Base-by-base conservation (phyloP, 2,797 vertebrate genomes). In the Petrocephalus sullivani region DNA sequence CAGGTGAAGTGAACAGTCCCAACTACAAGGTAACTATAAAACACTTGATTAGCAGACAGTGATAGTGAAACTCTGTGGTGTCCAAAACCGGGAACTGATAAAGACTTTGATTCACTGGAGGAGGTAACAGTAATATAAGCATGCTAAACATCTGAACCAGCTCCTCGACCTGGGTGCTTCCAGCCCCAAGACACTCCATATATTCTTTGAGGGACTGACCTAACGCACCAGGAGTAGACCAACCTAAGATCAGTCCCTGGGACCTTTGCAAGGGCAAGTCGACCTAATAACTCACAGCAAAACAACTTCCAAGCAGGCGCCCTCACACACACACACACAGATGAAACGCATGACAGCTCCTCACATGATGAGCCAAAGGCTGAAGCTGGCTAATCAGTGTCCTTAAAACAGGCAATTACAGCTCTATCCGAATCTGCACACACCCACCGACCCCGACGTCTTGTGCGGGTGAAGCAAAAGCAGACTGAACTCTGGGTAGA, bases 401-500 rank as follows among this genome's bases (percentile, higher is more conserved):
- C 37, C 41, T 82, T 61, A 8, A 57, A 81, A 28, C 9, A 49
- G 28, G 28, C 64, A 33, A 10, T 9, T 16, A 54, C 21, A 6
- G 41, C 14, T 83, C n/a, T 21, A 33, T 85, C 14, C 64, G 9
- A 64, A 37, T 75, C 57, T 57, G 46, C 33, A 71, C 16, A 78
- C 8, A 87, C 7, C 16, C 49, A 1, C 0, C 19, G 46, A 41
- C 16, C 51, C 67, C 46, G 71, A 81, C 9, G 37, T 23, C 28
- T 21, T 46, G 58, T 84, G 78, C 19, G 12, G 9, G 57, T 21
- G 41, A 88, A 64, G 28, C 37, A 82, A 60, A 49, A 46, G 67
- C 78, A 87, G 5, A 85, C 61, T 57, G 89, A 87, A 60, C 53
- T 86, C 82, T 81, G 23, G 83, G 46, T 64, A 88, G 57, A 86